Conservation (phyloP, 2,797 vertebrate genomes). For the Lindbergichthys nudifrons region DNA sequence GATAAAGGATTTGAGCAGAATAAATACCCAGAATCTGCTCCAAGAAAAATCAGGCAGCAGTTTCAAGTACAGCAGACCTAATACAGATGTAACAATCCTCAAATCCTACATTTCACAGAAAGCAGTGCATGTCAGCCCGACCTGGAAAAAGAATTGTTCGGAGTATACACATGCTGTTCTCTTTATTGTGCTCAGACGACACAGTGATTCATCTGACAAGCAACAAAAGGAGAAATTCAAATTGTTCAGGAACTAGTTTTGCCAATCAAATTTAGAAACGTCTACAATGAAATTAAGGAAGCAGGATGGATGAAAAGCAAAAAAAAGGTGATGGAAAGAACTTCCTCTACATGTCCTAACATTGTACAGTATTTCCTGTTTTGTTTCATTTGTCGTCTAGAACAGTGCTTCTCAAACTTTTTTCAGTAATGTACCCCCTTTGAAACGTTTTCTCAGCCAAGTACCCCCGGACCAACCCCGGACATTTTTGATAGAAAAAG, state of each 20-base stretch:
- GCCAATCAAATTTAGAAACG: constrained; percentile 44
- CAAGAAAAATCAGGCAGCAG: constrained; percentile 51
- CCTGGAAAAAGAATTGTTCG: constrained; percentile 40
- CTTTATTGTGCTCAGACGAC: constrained; percentile 48
- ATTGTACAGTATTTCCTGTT: constrained; percentile 58
- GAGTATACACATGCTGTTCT: constrained; percentile 52
- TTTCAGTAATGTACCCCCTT: too few relatives aligned
- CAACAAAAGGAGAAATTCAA: constrained; percentile 68
- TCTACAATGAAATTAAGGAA: constrained; percentile 40
- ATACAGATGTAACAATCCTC: constrained; percentile 58
- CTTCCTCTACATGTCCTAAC: constrained; percentile 42
- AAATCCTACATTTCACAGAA: constrained; percentile 56
- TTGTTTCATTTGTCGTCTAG: constrained; percentile 44
- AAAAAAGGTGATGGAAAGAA: constrained; percentile 35
- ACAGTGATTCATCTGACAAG: constrained; percentile 61
- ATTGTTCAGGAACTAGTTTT: constrained; percentile 55
- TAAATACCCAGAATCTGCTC: constrained; percentile 44
- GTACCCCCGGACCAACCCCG: too few relatives aligned
- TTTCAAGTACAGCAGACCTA: constrained; percentile 33
- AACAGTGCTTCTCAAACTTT: not conserved
- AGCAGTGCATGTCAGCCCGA: constrained; percentile 35
- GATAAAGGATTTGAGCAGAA: constrained; percentile 53
- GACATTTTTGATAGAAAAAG: too few relatives aligned
- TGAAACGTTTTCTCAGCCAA: too few relatives aligned
- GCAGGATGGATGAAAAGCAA: constrained; percentile 41